Percentiles rank a stretch among this genome's conserved stretches.
Evolutionary conservation across 2,797 vertebrate genomes (phyloP).

Genomic region (Philypnodon macrostomus): DNA sequence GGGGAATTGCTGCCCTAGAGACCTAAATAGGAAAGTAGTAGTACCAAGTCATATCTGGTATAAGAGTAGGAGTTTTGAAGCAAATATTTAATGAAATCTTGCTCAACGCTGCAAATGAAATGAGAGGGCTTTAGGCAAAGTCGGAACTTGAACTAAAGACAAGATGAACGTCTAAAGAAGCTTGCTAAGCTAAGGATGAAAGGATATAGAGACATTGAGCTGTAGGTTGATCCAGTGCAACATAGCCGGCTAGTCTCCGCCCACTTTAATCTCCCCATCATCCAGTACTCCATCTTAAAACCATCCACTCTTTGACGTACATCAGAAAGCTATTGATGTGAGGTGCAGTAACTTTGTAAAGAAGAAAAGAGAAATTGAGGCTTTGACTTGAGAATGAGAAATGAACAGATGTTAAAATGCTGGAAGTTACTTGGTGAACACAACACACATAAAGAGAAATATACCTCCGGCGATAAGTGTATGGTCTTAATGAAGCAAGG

Average conservation of each 20-base stretch:
- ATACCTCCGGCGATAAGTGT: slow-evolving; percentile 57
- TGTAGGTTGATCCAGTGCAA: slow-evolving; percentile 43
- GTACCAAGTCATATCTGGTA: background rate
- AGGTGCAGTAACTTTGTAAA: slow-evolving; percentile 16
- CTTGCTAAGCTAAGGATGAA: slow-evolving; percentile 40
- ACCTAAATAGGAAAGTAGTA: too few species aligned
- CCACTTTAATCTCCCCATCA: slow-evolving; percentile 56
- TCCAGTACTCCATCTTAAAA: slow-evolving; percentile 40
- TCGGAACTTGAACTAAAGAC: background rate
- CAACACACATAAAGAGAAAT: slow-evolving; percentile 28
- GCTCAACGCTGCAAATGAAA: background rate
- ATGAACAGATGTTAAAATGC: slow-evolving; percentile 34
- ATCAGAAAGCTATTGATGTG: slow-evolving; percentile 28
- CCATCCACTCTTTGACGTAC: slow-evolving; percentile 46
- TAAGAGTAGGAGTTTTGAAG: slow-evolving; percentile 5
- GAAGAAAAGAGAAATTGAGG: slow-evolving; percentile 18
- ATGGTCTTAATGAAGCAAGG: slow-evolving; percentile 67
- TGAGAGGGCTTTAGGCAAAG: background rate
- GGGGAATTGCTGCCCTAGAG: too few species aligned
- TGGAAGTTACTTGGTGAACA: slow-evolving; percentile 49
- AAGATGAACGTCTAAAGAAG: slow-evolving; percentile 12
- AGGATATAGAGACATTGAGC: slow-evolving; percentile 42
- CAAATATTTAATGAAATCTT: background rate
- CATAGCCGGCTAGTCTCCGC: slow-evolving; percentile 47
- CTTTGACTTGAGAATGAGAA: slow-evolving; percentile 17